Percentiles rank a stretch among this genome's conserved stretches.
Conservation (phyloP, 2,797 vertebrate species). For the Spea hammondii region DNA sequence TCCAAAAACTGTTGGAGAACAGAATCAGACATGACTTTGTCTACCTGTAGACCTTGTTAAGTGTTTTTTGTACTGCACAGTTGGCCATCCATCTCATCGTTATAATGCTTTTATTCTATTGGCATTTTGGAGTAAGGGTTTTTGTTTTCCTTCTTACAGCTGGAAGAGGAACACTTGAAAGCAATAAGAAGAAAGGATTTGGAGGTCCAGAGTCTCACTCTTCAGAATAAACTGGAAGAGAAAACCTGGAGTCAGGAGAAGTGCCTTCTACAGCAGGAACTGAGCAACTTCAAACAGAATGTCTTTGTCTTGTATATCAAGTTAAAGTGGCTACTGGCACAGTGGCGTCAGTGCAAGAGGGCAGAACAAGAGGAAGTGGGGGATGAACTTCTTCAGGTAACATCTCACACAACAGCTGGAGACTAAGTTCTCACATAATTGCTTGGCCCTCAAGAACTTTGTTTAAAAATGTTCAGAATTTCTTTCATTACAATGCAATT, state of each 20-base stretch:
- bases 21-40: no score
- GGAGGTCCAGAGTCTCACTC: constrained; percentile 85
- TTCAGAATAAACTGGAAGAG: constrained; percentile 76
- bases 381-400: constrained; percentile 74
- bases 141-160: constrained; percentile 59
- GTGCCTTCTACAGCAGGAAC: constrained; percentile 81
- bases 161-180: constrained; percentile 77
- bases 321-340: constrained; percentile 87
- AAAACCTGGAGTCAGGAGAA: constrained; percentile 85
- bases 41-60: no score
- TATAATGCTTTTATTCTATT: no score
- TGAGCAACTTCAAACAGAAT: constrained; percentile 86
- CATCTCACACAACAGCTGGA: background rate
- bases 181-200: constrained; percentile 76
- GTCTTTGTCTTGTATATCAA: constrained; percentile 89
- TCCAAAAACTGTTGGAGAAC: no score
- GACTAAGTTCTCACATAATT: no score
- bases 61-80: no score
- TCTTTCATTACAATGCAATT: background rate
- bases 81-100: no score
- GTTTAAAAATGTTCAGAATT: no score
- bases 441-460: no score
- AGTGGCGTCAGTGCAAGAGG: constrained; percentile 82
- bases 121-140: no score
- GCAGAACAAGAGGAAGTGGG: constrained; percentile 68